Percentiles rank a stretch among this genome's conserved stretches.
phyloP scores from a whole-genome alignment of 2,888 invertebrate genomes.

The Tenthredo scrophulariae region DNA sequence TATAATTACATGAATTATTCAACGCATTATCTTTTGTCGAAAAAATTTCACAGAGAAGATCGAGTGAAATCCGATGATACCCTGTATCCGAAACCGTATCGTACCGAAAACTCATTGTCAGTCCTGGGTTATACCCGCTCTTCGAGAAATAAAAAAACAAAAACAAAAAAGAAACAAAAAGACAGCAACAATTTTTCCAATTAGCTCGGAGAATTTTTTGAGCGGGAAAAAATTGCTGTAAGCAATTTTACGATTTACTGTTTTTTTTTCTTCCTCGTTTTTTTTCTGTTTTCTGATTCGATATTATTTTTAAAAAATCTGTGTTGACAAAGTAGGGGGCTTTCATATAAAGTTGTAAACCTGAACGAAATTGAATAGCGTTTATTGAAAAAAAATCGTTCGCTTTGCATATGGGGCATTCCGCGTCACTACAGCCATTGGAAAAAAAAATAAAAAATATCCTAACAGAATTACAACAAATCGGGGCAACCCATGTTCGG shows the following conservation, averaged over 20 bases:
- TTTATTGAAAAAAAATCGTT: background rate
- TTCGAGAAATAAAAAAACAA: background rate
- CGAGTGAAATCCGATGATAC: slow-evolving; percentile 18
- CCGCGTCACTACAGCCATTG: no score
- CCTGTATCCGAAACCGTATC: background rate
- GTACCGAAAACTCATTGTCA: slow-evolving; percentile 10
- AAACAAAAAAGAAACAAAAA: background rate
- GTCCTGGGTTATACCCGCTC: slow-evolving; percentile 19
- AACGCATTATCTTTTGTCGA: slow-evolving; percentile 25
- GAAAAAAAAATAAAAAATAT: no score
- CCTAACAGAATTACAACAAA: no score
- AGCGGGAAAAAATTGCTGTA: background rate
- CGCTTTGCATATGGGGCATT: background rate
- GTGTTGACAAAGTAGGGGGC: background rate
- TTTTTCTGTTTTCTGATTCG: background rate
- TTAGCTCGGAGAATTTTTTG: background rate
- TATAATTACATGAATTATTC: slow-evolving; percentile 44
- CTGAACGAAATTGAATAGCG: background rate
- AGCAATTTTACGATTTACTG: background rate
- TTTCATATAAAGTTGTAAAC: background rate
- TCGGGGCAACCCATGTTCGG: no score
- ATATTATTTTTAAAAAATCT: background rate
- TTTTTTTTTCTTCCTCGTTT: background rate
- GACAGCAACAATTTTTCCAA: background rate
- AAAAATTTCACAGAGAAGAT: background rate